Percentiles rank a stretch among this genome's conserved stretches.
Evolutionary conservation across 2,113 vertebrate species (phyloP).

Genomic region (Odobenus rosmarus): DNA sequence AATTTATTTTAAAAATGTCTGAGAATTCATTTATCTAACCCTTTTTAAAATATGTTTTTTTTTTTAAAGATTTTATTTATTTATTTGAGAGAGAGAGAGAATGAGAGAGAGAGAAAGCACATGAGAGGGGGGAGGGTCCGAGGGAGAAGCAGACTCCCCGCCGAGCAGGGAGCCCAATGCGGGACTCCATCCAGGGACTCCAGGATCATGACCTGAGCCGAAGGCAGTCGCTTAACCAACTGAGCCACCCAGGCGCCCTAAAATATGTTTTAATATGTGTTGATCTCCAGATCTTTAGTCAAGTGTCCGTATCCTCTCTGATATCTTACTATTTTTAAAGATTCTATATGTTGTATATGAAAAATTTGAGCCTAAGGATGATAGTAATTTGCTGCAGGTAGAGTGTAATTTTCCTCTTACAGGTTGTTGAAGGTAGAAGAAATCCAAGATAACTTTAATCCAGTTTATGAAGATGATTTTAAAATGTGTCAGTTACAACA

Average conservation of each 20-base stretch:
- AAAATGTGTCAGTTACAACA: neutral
- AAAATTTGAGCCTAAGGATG: neutral
- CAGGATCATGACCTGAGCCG: no score
- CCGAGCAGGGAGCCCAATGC: no score
- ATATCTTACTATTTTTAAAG: neutral
- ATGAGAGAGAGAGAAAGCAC: no score
- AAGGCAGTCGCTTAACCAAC: no score
- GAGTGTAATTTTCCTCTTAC: neutral
- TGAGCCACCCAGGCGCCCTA: no score
- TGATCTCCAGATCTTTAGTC: neutral
- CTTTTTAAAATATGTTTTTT: neutral
- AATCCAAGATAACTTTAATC: neutral
- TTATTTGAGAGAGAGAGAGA: no score
- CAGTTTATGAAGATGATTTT: neutral
- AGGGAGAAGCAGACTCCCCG: no score
- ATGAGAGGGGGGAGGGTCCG: no score
- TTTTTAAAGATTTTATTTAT: no score
- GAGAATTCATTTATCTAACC: neutral
- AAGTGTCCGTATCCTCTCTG: neutral
- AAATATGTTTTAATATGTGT: neutral
- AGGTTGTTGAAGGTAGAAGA: neutral
- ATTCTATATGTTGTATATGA: neutral
- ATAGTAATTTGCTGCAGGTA: neutral
- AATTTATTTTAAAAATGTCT: neutral
- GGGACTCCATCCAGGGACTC: no score